phyloP scores from a whole-genome alignment of 2,113 vertebrate species.

The Sander vitreus region DNA sequence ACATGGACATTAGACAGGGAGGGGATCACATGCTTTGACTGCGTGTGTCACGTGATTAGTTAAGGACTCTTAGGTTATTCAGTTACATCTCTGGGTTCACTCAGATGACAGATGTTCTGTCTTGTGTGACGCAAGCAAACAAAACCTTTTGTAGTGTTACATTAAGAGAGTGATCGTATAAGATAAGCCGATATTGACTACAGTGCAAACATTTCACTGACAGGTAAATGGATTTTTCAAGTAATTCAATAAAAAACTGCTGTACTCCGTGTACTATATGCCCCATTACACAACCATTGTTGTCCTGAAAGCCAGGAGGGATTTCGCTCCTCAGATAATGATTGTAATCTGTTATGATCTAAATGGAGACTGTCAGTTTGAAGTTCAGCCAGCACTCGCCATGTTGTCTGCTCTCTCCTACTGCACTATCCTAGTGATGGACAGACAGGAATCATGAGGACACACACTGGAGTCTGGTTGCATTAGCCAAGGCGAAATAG shows the following conservation, averaged over 20 bases:
- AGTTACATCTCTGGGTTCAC: conserved; percentile 3
- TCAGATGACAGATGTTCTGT: not conserved
- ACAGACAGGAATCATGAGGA: conserved; percentile 63
- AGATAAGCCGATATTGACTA: not conserved
- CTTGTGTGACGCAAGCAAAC: not conserved
- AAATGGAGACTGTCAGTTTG: conserved; percentile 49
- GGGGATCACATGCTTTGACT: conserved; percentile 43
- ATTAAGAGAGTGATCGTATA: not conserved
- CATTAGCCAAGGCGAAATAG: conserved; percentile 46
- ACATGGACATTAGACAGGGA: conserved; percentile 32
- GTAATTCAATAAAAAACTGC: not conserved
- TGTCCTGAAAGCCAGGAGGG: conserved; percentile 23
- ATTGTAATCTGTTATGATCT: conserved; percentile 64
- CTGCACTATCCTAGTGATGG: conserved; percentile 40
- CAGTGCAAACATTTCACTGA: not conserved
- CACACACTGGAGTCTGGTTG: conserved; percentile 45
- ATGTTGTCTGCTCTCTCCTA: conserved; percentile 36
- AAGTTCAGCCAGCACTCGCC: conserved; percentile 23
- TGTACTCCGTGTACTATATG: not conserved
- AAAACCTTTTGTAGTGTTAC: not conserved
- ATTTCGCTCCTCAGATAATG: conserved; percentile 53
- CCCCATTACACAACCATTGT: conserved; percentile 23
- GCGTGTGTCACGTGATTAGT: conserved; percentile 36
- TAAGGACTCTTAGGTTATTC: conserved; percentile 7
- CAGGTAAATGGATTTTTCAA: not conserved